Evolutionary conservation across 64 coral and sea anemone genomes (phyloP), one percentile per base, ranked within the genome.

Genomic region (Acropora yongei): DNA sequence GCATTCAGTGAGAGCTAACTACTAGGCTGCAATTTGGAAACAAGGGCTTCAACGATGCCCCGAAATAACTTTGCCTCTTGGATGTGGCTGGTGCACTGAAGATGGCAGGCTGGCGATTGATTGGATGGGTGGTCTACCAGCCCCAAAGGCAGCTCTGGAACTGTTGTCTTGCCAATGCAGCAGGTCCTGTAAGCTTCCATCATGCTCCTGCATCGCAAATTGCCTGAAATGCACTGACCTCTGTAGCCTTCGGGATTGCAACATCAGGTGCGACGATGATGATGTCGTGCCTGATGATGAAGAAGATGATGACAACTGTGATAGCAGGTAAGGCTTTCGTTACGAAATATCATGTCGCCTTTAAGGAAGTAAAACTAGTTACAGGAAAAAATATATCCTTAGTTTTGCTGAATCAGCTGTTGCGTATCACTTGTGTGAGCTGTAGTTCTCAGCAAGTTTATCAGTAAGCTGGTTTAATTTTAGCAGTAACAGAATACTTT

Each of bases 401-500:
- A 69, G 66, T 69, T 30, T 69, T 0, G 66, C 66, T 69, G 66
- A 69, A 69, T 69, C 66, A 69, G 66, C 66, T 69, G 66, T 69
- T 55, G 51, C 51, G 51, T 55, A 55, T 55, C 51, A 55, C 51
- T 55, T 55, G 51, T 55, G 51, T 55, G 14, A 83, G 80, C 80
- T 51, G 2, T 83, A 83, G 82, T 85, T 41, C 39, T 85, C 40
- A 57, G 66, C 66, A 69, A 69, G 66, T 69, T 69, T 85, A 43
- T 58, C 43, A 67, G 30, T 85, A 60, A 68, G 82, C 57, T 67
- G 68, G 82, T 85, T 85, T 85, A 85, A 85, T 85, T 85, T 85
- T 85, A 48, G 82, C 49, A 57, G 82, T 85, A 85, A 85, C 53
- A 68, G 82, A 85, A 85, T 85, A 58, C 68, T 85, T 85, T 85